These are phyloP conservation scores for Enteromius anoplus DNA, from an alignment of 2,797 vertebrate genomes.

Conservation along the genomic window DNA sequence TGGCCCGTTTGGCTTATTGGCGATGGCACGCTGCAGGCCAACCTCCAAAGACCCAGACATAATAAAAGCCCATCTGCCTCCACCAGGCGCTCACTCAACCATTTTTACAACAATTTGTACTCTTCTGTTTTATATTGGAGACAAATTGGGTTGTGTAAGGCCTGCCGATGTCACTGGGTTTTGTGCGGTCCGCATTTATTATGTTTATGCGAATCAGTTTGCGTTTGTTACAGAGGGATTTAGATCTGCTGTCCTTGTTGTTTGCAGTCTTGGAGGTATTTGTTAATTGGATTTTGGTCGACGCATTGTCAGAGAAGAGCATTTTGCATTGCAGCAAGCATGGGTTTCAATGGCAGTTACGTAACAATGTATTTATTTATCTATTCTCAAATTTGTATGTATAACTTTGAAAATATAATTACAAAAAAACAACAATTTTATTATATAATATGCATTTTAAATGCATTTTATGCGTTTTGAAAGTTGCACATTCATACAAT, in stretches of 20 bases:
- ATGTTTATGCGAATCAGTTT: slow-evolving; percentile 30
- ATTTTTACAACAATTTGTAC: slow-evolving; percentile 39
- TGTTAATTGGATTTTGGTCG: background rate
- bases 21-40: slow-evolving; percentile 35
- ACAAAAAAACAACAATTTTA: too few relatives aligned
- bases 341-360: background rate
- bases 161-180: background rate
- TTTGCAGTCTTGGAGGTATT: background rate
- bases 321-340: background rate
- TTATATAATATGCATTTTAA: too few relatives aligned
- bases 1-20: slow-evolving; percentile 49
- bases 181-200: slow-evolving; percentile 28
- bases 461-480: too few relatives aligned
- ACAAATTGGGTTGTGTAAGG: slow-evolving; percentile 25
- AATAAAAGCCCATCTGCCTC: slow-evolving; percentile 57
- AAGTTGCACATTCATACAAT: too few relatives aligned
- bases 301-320: background rate
- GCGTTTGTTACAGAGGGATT: slow-evolving; percentile 16
- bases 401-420: too few relatives aligned
- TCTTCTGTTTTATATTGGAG: slow-evolving; percentile 24
- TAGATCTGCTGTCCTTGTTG: slow-evolving; percentile 12
- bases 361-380: too few relatives aligned
- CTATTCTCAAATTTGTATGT: too few relatives aligned
- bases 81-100: slow-evolving; percentile 35
- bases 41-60: slow-evolving; percentile 53